phyloP scores from a whole-genome alignment of 2,113 vertebrate species.

The Ovis canadensis region DNA sequence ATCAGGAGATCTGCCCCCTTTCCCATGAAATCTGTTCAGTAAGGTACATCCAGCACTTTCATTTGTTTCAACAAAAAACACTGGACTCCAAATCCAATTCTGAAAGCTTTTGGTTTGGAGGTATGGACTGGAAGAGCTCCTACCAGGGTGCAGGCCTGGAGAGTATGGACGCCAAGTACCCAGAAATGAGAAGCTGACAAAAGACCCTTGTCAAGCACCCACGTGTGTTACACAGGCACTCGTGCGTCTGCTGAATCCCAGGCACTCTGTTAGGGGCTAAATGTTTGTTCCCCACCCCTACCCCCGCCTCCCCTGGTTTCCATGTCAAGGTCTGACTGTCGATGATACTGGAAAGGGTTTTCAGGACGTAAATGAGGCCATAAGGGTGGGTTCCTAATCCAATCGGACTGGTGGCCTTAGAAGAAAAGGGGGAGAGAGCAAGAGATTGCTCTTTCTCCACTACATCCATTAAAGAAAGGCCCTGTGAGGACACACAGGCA shows the following conservation, averaged over 20 bases:
- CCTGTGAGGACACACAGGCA: neutral
- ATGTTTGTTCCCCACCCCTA: neutral
- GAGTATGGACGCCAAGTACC: neutral
- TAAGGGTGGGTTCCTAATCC: neutral
- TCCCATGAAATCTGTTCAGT: neutral
- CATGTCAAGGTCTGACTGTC: neutral
- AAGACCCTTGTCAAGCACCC: neutral
- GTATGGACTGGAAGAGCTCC: neutral
- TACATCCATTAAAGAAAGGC: neutral
- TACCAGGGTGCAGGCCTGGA: neutral
- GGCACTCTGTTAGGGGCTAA: neutral
- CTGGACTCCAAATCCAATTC: neutral
- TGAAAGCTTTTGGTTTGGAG: neutral
- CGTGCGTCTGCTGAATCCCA: neutral
- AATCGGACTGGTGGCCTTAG: neutral
- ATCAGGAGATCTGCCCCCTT: neutral
- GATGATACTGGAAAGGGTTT: neutral
- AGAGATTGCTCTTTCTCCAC: neutral
- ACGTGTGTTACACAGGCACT: no score
- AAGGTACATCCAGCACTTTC: neutral
- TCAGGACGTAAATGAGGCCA: neutral
- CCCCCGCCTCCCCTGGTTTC: neutral
- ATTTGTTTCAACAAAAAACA: neutral
- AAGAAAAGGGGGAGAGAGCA: neutral
- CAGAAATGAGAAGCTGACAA: neutral